Evolutionary conservation across 2,888 invertebrate species (phyloP).

Genomic region (Autographa gamma): DNA sequence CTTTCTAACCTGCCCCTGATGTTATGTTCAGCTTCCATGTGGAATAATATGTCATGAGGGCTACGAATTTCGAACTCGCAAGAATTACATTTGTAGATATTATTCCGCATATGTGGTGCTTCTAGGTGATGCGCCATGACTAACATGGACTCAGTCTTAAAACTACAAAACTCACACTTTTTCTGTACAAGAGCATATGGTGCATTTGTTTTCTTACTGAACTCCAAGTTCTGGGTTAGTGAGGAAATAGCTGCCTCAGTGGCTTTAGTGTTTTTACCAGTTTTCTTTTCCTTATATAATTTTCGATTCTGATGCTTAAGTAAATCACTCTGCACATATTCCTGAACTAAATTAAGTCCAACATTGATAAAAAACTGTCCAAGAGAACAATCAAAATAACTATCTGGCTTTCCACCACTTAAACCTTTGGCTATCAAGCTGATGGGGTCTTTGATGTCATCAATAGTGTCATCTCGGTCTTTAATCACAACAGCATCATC

Average conservation of each 20-base stretch:
- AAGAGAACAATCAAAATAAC: constrained; percentile 96
- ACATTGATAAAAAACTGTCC: constrained; percentile 98
- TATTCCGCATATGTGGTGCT: constrained; percentile 97
- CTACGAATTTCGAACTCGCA: constrained; percentile 95
- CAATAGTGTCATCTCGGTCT: constrained; percentile 87
- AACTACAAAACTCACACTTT: constrained; percentile 96
- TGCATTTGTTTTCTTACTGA: constrained; percentile 96
- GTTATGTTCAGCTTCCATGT: constrained; percentile 98
- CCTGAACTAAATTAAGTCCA: constrained; percentile 97
- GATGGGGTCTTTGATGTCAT: constrained; percentile 85
- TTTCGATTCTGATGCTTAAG: constrained; percentile 96
- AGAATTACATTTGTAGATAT: constrained; percentile 95
- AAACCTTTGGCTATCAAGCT: constrained; percentile 80
- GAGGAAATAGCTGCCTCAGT: constrained; percentile 95
- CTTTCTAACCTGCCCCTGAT: constrained; percentile 96
- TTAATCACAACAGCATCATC: constrained; percentile 88
- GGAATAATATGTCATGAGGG: constrained; percentile 96
- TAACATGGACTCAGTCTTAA: constrained; percentile 96
- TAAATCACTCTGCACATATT: constrained; percentile 97
- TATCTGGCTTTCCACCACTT: constrained; percentile 88
- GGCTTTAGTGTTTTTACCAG: constrained; percentile 91
- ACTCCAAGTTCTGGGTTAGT: constrained; percentile 95
- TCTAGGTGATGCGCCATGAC: constrained; percentile 97
- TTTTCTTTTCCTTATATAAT: constrained; percentile 91
- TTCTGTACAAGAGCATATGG: constrained; percentile 94